Evolutionary conservation across 2,888 invertebrate genomes (phyloP).

Genomic region (Hypomecis punctinalis): DNA sequence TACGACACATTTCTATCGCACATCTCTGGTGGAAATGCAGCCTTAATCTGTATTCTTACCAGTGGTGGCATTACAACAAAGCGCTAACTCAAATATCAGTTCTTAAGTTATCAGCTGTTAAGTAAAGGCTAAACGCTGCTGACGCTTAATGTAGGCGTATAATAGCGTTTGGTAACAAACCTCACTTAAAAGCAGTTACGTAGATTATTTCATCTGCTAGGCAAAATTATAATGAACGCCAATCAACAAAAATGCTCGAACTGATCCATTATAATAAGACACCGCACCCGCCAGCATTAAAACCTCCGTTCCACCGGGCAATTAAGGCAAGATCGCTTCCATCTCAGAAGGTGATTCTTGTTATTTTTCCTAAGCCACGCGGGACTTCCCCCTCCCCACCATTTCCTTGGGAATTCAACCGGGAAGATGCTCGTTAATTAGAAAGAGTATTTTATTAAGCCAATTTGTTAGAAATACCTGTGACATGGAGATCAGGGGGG

Average conservation of each 20-base stretch:
- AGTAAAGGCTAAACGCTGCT: too few species aligned
- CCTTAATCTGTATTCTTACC: too few species aligned
- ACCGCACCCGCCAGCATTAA: constrained; percentile 33
- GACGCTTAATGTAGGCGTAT: too few species aligned
- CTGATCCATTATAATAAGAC: constrained; percentile 39
- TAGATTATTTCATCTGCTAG: not conserved
- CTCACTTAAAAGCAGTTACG: too few species aligned
- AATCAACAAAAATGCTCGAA: constrained; percentile 27
- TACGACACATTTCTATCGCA: too few species aligned
- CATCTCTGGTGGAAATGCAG: too few species aligned
- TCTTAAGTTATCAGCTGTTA: too few species aligned
- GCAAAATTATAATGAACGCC: constrained; percentile 15
- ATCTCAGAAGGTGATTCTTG: constrained; percentile 76
- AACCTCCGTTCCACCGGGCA: constrained; percentile 49
- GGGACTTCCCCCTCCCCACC: constrained; percentile 41
- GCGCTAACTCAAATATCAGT: too few species aligned
- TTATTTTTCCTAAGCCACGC: constrained; percentile 66
- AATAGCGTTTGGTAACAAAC: too few species aligned
- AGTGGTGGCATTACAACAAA: too few species aligned
- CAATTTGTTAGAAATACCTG: constrained; percentile 82
- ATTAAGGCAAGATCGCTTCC: constrained; percentile 75
- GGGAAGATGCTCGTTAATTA: constrained; percentile 71
- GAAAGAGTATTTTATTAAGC: constrained; percentile 79
- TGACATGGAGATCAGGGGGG: constrained; percentile 38
- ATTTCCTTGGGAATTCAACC: constrained; percentile 41